Conservation (phyloP, 2,113 vertebrate genomes). For the Arenaria interpres region DNA sequence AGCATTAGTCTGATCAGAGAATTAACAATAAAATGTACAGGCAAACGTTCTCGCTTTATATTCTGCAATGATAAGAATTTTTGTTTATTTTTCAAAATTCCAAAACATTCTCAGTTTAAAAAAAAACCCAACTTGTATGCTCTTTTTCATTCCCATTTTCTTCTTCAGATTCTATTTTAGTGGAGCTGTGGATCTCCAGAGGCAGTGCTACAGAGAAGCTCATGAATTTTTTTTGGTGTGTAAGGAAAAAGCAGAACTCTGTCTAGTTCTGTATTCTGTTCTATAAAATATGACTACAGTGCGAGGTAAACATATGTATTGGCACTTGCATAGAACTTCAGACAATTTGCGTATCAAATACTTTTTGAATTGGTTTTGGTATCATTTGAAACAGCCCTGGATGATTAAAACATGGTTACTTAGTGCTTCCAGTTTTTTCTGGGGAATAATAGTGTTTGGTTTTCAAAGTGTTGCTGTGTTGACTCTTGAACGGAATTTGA, state of each 20-base stretch:
- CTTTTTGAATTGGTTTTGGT: not conserved
- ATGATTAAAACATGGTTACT: not conserved
- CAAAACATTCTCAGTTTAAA: not conserved
- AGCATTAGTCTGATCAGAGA: not conserved
- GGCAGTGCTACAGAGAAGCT: not conserved
- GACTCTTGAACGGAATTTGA: not conserved
- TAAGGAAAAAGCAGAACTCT: not conserved
- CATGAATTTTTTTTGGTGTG: not conserved
- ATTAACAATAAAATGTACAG: not conserved
- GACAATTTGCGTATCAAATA: not conserved
- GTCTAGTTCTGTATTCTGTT: not conserved
- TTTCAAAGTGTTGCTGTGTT: not conserved
- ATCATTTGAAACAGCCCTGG: not conserved
- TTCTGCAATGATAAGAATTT: not conserved
- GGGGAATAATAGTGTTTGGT: not conserved
- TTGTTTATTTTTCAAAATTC: not conserved
- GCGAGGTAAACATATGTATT: not conserved
- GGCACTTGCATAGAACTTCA: not conserved
- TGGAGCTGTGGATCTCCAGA: not conserved
- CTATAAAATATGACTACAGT: not conserved
- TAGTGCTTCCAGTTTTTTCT: not conserved
- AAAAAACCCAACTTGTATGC: not conserved
- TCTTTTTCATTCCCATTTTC: not conserved
- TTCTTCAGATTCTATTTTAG: not conserved
- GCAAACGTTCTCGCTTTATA: not conserved